These are phyloP conservation scores for Palythoa heliodiscus DNA, from an alignment of 92 coral and sea anemone species.

Conservation along the genomic window DNA sequence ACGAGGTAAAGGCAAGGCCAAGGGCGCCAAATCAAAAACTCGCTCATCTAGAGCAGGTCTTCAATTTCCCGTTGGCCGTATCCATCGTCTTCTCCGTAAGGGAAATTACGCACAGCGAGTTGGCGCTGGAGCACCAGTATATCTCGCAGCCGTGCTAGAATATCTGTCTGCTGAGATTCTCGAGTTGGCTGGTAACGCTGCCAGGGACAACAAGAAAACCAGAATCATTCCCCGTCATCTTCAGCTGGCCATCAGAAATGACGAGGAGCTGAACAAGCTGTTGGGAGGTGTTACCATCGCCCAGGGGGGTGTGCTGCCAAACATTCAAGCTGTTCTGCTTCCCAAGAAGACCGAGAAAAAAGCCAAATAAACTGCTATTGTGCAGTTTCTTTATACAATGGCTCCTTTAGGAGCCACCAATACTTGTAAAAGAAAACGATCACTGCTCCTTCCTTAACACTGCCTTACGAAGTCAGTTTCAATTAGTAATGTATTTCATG, in stretches of 20 bases:
- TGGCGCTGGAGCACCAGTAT: conserved; percentile 13
- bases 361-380: conserved; percentile 43
- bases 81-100: conserved; percentile 17
- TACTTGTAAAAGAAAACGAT: no score
- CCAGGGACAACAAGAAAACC: conserved; percentile 23
- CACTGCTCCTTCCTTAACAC: no score
- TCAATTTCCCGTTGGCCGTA: background rate
- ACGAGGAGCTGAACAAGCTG: conserved; percentile 8
- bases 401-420: no score
- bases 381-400: no score
- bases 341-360: conserved; percentile 66
- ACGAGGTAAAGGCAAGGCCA: conserved; percentile 1
- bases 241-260: conserved; percentile 15
- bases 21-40: background rate
- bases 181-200: conserved; percentile 21
- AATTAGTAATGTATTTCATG: no score
- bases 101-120: conserved; percentile 20
- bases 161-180: conserved; percentile 11
- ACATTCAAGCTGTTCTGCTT: conserved; percentile 66
- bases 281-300: conserved; percentile 16
- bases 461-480: no score
- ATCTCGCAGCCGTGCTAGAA: background rate
- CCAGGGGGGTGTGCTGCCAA: conserved; percentile 44
- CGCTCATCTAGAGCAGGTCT: conserved; percentile 8
- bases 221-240: conserved; percentile 26